These are phyloP conservation scores for Cranoglanis bouderius DNA, from an alignment of 2,113 vertebrate species.

Conservation along the genomic window DNA sequence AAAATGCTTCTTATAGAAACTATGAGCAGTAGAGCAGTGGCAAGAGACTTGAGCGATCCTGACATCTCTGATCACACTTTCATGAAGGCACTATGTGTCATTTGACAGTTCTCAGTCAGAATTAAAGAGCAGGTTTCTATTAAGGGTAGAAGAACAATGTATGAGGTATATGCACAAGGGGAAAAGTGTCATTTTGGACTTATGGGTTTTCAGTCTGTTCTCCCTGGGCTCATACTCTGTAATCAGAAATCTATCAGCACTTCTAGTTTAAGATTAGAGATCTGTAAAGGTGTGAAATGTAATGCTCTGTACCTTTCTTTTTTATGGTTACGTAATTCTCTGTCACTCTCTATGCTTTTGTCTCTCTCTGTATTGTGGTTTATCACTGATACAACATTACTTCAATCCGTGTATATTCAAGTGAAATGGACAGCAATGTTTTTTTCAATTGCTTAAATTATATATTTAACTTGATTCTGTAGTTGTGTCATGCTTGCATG, in stretches of 20 bases:
- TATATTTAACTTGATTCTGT: neutral
- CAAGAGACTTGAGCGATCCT: neutral
- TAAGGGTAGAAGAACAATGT: neutral
- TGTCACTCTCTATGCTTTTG: neutral
- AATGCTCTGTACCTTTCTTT: neutral
- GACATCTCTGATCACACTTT: neutral
- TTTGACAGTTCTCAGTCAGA: neutral
- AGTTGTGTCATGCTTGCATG: neutral
- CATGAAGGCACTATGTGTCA: neutral
- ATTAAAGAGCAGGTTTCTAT: constrained; percentile 19
- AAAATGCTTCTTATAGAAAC: neutral
- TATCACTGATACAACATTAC: neutral
- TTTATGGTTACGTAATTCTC: neutral
- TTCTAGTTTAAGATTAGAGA: constrained; percentile 12
- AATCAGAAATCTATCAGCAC: constrained; percentile 26
- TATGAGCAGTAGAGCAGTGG: neutral
- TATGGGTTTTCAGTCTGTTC: neutral
- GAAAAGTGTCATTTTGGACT: constrained; percentile 12
- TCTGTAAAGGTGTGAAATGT: constrained; percentile 23
- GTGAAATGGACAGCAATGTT: neutral
- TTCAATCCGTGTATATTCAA: neutral
- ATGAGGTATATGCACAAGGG: neutral
- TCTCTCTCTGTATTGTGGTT: neutral
- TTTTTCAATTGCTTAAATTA: neutral
- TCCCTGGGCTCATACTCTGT: neutral